Evolutionary conservation across 1,140 invertebrate species (phyloP).

Genomic region (Megalopta genalis): DNA sequence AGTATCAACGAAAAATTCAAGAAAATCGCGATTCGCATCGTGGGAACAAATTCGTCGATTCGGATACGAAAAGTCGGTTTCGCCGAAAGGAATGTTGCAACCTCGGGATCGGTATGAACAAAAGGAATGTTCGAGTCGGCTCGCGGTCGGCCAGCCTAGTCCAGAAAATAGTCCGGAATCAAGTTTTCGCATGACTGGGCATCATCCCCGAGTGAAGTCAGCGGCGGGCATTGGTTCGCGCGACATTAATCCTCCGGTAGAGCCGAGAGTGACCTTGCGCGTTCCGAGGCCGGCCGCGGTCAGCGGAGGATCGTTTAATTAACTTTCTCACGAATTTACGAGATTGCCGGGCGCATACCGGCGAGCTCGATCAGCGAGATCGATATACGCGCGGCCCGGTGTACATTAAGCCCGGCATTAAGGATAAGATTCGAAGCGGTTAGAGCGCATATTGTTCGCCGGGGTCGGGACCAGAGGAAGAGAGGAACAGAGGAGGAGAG

Average conservation of each 20-base stretch:
- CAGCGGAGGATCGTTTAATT: slow-evolving; percentile 54
- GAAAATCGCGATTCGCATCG: too few relatives aligned
- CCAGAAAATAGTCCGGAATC: neutral
- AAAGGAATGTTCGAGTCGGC: too few relatives aligned
- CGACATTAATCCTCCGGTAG: slow-evolving; percentile 29
- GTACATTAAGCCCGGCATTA: slow-evolving; percentile 59
- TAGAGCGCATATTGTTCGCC: slow-evolving; percentile 62
- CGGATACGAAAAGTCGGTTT: too few relatives aligned
- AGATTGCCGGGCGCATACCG: slow-evolving; percentile 40
- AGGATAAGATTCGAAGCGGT: slow-evolving; percentile 59
- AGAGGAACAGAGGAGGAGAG: too few relatives aligned
- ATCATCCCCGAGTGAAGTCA: neutral
- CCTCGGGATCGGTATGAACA: too few relatives aligned
- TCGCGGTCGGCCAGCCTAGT: too few relatives aligned
- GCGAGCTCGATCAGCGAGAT: slow-evolving; percentile 53
- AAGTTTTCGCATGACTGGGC: neutral
- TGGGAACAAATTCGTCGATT: too few relatives aligned
- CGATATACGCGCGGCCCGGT: slow-evolving; percentile 44
- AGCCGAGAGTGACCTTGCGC: slow-evolving; percentile 16
- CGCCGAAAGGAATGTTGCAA: too few relatives aligned
- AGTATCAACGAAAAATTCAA: too few relatives aligned
- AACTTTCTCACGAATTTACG: slow-evolving; percentile 57
- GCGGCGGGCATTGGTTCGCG: neutral
- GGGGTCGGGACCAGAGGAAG: neutral
- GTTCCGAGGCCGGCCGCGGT: slow-evolving; percentile 8